Conservation (phyloP, 2,888 invertebrate species). For the Melinopterus prodromus region DNA sequence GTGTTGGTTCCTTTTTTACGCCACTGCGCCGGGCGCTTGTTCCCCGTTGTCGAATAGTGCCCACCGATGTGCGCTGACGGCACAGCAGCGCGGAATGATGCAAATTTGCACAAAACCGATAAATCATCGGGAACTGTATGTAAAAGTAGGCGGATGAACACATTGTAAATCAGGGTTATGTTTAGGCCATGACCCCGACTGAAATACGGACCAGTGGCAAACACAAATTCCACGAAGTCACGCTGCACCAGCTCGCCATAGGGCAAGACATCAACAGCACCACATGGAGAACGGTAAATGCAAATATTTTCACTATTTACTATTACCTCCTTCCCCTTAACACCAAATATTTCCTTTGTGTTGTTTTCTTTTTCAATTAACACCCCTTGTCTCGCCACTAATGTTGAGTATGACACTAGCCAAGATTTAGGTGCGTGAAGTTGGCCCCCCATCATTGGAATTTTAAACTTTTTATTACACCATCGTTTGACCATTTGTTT, state of each 20-base stretch:
- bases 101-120: constrained; percentile 46
- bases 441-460: too few species aligned
- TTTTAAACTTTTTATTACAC: too few species aligned
- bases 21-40: background rate
- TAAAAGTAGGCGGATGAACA: constrained; percentile 46
- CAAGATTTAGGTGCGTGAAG: too few species aligned
- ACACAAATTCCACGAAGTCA: constrained; percentile 72
- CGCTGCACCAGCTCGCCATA: constrained; percentile 63
- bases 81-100: constrained; percentile 39
- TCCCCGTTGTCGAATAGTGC: constrained; percentile 42
- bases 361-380: too few species aligned
- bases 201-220: constrained; percentile 70
- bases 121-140: constrained; percentile 50
- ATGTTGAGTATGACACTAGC: too few species aligned
- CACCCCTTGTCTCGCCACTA: too few species aligned
- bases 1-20: background rate
- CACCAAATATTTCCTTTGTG: background rate
- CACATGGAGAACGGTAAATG: constrained; percentile 63
- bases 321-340: background rate
- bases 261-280: constrained; percentile 57
- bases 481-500: too few species aligned
- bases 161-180: constrained; percentile 48
- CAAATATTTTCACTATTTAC: background rate
- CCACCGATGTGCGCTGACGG: constrained; percentile 41
- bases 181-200: constrained; percentile 71